phyloP scores from a whole-genome alignment of 2,797 vertebrate genomes.

The Propithecus deckenii region DNA sequence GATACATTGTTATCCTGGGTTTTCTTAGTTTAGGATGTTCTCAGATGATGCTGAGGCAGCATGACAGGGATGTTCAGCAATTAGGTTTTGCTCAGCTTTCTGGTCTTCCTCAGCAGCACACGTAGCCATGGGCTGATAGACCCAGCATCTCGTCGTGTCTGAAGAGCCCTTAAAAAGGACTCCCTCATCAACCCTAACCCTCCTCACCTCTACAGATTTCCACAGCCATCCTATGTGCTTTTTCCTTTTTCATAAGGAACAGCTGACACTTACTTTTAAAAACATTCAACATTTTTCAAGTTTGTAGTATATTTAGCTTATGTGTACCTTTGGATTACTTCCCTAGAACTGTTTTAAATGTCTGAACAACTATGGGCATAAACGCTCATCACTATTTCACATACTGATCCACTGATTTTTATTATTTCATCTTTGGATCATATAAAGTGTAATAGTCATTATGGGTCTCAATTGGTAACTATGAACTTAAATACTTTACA shows the following conservation, averaged over 20 bases:
- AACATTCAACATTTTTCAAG: background rate
- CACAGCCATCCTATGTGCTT: background rate
- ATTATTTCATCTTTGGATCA: background rate
- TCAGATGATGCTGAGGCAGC: background rate
- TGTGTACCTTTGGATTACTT: background rate
- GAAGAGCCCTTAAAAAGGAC: background rate
- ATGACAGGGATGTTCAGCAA: background rate
- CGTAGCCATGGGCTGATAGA: background rate
- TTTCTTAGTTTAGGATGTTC: background rate
- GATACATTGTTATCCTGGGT: background rate
- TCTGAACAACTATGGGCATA: background rate
- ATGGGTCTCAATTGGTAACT: background rate
- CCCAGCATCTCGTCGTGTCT: background rate
- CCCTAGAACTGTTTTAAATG: background rate
- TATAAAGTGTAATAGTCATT: background rate
- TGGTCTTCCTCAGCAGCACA: background rate
- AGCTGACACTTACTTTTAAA: background rate
- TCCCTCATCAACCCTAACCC: background rate
- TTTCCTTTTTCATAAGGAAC: background rate
- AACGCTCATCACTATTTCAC: background rate
- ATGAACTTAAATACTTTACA: background rate
- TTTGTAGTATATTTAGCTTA: background rate
- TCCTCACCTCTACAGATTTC: background rate
- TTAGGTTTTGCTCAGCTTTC: background rate
- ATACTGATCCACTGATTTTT: background rate